These are phyloP conservation scores for Phylloscopus collybita DNA, from an alignment of 2,797 vertebrate genomes.

Conservation along the genomic window DNA sequence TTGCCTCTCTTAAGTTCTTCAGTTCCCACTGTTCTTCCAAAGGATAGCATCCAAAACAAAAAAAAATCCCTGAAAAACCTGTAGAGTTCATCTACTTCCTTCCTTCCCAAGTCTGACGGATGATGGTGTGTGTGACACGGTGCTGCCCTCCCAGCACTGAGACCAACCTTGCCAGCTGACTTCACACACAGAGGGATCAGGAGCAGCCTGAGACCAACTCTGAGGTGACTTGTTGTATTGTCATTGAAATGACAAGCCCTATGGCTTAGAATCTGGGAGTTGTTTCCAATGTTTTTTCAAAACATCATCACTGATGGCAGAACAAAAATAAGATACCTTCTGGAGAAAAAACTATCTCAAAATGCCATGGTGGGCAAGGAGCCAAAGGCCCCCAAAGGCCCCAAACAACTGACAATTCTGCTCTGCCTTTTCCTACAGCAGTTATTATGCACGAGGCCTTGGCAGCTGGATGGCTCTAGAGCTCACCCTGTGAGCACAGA, in stretches of 20 bases:
- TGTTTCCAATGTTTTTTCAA: background rate
- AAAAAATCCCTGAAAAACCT: background rate
- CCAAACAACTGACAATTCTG: background rate
- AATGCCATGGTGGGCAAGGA: background rate
- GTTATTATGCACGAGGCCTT: background rate
- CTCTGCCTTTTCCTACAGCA: background rate
- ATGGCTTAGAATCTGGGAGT: background rate
- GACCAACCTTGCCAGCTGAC: background rate
- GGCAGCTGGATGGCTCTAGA: background rate
- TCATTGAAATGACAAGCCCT: conserved; percentile 38
- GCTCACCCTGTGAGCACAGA: background rate
- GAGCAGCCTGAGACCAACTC: conserved; percentile 20
- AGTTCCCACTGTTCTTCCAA: background rate
- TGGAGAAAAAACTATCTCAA: conserved; percentile 23
- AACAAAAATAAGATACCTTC: conserved; percentile 9
- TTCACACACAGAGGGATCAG: background rate
- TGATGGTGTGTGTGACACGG: fast-evolving
- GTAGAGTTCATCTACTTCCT: background rate
- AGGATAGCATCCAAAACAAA: background rate
- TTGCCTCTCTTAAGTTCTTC: background rate
- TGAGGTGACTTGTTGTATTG: background rate
- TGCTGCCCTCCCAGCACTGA: background rate
- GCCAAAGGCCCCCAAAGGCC: background rate
- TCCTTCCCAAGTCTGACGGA: background rate
- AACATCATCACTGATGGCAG: conserved; percentile 6